These are phyloP conservation scores for Apis mellifera DNA, from an alignment of 1,140 invertebrate species.

Conservation along the genomic window Amel_HAv3.1 CM009942.2:9322001-9322500, in stretches of 20 bases:
- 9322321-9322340: not conserved
- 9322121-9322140: conserved; percentile 45
- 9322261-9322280: conserved; percentile 46
- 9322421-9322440: too few species aligned
- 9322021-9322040: not conserved
- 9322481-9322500: too few species aligned
- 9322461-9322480: too few species aligned
- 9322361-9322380: not conserved
- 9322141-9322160: not conserved
- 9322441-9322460: not conserved
- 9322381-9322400: not conserved
- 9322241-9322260: conserved; percentile 41
- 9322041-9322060: not conserved
- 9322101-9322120: conserved; percentile 18
- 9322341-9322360: not conserved
- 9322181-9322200: conserved; percentile 24
- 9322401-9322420: not conserved
- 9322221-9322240: conserved; percentile 35
- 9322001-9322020: not conserved
- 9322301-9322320: not conserved
- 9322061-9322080: not conserved
- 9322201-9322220: conserved; percentile 30
- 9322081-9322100: conserved; percentile 47
- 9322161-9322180: not conserved
- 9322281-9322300: conserved; percentile 1